A percentile compares a stretch with the other conserved stretches of the same genome.
phyloP scores from a whole-genome alignment of 2,888 invertebrate genomes.

The Amphimallon solstitiale region DNA sequence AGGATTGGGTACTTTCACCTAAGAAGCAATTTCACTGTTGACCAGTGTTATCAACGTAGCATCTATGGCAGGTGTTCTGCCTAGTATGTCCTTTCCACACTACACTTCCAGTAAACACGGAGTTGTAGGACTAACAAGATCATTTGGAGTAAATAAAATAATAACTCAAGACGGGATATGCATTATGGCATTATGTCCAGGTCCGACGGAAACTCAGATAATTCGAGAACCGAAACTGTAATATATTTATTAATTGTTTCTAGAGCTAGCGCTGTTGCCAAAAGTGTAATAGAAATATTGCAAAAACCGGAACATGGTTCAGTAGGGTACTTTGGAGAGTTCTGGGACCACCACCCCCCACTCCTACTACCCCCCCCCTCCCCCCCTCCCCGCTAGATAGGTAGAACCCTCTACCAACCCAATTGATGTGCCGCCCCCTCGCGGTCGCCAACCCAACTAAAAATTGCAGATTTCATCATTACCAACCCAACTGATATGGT shows the following conservation, averaged over 20 bases:
- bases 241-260: background rate
- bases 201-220: constrained; percentile 5
- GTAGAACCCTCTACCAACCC: no score
- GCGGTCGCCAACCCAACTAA: no score
- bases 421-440: no score
- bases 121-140: constrained; percentile 16
- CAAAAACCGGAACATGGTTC: background rate
- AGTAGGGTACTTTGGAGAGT: no score
- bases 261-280: background rate
- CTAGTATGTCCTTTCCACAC: background rate
- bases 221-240: background rate
- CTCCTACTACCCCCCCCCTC: no score
- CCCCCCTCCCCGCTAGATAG: no score
- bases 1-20: no score
- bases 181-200: constrained; percentile 23
- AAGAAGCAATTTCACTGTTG: no score
- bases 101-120: constrained; percentile 13
- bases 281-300: constrained; percentile 1
- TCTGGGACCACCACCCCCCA: no score
- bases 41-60: constrained; percentile 24
- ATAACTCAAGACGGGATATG: constrained; percentile 1
- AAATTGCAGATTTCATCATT: no score
- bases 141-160: background rate
- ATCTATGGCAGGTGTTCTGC: constrained; percentile 5
- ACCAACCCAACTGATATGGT: no score